Conservation (phyloP, 2,888 invertebrate species). For the Andrena fulva region DNA sequence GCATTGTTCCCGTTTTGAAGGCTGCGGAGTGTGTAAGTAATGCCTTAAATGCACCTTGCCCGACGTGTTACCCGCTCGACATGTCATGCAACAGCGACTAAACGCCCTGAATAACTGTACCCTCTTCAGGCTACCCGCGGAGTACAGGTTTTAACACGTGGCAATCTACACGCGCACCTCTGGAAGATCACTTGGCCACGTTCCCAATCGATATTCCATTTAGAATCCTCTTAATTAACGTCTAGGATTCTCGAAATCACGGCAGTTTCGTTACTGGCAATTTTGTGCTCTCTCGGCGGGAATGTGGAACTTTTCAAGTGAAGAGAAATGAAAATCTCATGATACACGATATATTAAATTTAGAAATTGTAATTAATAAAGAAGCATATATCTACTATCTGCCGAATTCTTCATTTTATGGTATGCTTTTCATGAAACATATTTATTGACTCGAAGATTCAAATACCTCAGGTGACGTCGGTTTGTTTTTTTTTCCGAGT, state of each 20-base stretch:
- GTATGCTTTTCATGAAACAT: too few species aligned
- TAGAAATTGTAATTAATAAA: too few species aligned
- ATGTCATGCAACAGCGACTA: slow-evolving; percentile 34
- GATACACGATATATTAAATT: too few species aligned
- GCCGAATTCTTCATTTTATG: too few species aligned
- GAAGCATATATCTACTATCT: too few species aligned
- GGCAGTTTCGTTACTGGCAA: too few species aligned
- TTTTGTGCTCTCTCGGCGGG: too few species aligned
- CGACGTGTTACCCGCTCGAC: slow-evolving; percentile 45
- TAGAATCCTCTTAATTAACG: not conserved
- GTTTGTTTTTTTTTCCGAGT: not conserved
- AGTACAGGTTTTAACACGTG: slow-evolving; percentile 38
- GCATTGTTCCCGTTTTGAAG: slow-evolving; percentile 54
- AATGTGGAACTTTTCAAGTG: too few species aligned
- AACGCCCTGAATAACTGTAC: slow-evolving; percentile 42
- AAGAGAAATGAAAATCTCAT: too few species aligned
- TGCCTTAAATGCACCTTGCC: slow-evolving; percentile 54
- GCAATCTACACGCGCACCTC: not conserved
- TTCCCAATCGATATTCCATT: not conserved
- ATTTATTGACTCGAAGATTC: too few species aligned
- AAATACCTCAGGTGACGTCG: too few species aligned
- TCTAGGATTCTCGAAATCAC: too few species aligned
- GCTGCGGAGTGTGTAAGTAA: slow-evolving; percentile 50
- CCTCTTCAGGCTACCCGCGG: not conserved
- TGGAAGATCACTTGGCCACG: not conserved